Evolutionary conservation across 2,888 invertebrate genomes (phyloP).

Genomic region (Trichopoda pennipes): DNA sequence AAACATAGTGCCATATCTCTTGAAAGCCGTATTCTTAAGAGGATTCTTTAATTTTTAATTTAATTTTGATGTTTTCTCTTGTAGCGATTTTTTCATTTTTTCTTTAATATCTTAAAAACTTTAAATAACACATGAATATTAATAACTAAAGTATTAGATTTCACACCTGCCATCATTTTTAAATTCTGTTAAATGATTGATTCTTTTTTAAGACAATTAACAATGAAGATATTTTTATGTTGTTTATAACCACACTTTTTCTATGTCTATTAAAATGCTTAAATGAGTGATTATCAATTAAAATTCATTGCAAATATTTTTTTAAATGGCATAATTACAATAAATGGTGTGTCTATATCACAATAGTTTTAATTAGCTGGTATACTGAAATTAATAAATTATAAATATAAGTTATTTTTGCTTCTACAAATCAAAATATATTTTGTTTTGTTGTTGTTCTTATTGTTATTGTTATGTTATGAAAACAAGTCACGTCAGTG

Average conservation of each 20-base stretch:
- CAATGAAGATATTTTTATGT: conserved; percentile 59
- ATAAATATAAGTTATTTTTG: conserved; percentile 18
- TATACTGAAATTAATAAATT: conserved; percentile 46
- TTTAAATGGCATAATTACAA: conserved; percentile 63
- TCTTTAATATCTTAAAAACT: no score
- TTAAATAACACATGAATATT: not conserved
- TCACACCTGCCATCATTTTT: conserved; percentile 56
- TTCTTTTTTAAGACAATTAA: conserved; percentile 42
- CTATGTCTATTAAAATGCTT: not conserved
- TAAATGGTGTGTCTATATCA: conserved; percentile 27
- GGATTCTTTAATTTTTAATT: no score
- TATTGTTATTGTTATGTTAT: no score
- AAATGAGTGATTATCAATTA: conserved; percentile 46
- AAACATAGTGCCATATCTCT: no score
- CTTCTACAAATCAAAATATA: conserved; percentile 26
- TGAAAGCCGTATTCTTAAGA: no score
- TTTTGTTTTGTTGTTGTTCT: no score
- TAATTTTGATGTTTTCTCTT: no score
- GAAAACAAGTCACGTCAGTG: conserved; percentile 58
- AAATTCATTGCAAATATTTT: conserved; percentile 62
- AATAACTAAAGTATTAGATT: conserved; percentile 10
- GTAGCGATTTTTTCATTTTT: no score
- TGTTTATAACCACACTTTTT: not conserved
- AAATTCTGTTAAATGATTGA: conserved; percentile 41
- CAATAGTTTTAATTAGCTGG: not conserved